phyloP scores from a whole-genome alignment of 2,113 vertebrate genomes.

The Tapirus terrestris region DNA sequence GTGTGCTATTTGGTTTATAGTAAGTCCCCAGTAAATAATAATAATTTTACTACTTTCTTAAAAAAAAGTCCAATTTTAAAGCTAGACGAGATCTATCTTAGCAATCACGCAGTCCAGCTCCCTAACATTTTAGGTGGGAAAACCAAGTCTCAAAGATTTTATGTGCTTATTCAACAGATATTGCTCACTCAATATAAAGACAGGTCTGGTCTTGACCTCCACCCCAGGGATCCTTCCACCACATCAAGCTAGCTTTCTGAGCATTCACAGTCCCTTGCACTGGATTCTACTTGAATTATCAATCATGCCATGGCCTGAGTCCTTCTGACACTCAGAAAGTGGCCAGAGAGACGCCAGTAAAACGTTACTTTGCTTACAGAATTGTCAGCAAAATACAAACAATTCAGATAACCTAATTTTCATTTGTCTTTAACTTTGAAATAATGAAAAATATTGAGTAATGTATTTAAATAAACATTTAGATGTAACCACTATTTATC shows the following conservation, averaged over 20 bases:
- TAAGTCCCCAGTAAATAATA: not conserved
- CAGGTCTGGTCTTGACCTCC: not conserved
- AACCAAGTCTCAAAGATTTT: not conserved
- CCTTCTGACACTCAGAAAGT: not conserved
- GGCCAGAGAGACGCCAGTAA: not conserved
- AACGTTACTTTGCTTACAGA: not conserved
- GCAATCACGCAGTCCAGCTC: not conserved
- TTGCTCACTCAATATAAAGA: not conserved
- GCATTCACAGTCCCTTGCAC: not conserved
- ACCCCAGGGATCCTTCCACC: not conserved
- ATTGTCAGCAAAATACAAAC: not conserved
- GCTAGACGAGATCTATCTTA: not conserved
- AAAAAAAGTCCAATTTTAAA: not conserved
- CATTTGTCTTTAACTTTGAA: not conserved
- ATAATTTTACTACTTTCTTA: not conserved
- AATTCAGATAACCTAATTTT: not conserved
- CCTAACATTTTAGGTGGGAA: not conserved
- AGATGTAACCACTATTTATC: not conserved
- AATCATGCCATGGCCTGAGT: not conserved
- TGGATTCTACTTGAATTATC: not conserved
- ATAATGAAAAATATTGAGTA: not conserved
- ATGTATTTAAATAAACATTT: not conserved
- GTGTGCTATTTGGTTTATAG: not conserved
- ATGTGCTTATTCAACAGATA: not conserved
- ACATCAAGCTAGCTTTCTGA: not conserved